Evolutionary conservation across 2,113 vertebrate species (phyloP).

Genomic region (Dicaeum eximium): DNA sequence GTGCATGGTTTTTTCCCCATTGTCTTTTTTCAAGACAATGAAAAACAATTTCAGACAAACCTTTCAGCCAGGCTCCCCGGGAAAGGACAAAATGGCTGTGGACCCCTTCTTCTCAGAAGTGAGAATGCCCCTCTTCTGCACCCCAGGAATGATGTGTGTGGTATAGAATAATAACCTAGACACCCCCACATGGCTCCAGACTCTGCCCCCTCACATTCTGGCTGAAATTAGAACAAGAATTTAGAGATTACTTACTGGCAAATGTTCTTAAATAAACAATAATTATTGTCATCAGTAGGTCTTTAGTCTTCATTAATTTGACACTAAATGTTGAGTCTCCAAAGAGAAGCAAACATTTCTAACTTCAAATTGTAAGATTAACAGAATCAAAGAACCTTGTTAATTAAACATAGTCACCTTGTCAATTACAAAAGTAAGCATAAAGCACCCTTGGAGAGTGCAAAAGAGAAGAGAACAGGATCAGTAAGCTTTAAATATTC

Average conservation of each 20-base stretch:
- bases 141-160: neutral
- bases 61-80: neutral
- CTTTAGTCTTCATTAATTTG: neutral
- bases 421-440: neutral
- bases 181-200: neutral
- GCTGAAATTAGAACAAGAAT: neutral
- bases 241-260: neutral
- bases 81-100: neutral
- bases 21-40: neutral
- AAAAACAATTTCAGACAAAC: neutral
- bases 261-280: neutral
- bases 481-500: neutral
- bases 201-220: neutral
- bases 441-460: neutral
- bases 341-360: neutral
- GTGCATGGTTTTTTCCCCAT: fast-evolving
- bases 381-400: neutral
- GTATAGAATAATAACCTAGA: neutral
- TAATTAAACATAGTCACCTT: slow-evolving; percentile 13
- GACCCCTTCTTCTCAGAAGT: neutral
- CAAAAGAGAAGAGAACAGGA: neutral
- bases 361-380: neutral
- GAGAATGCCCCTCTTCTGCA: neutral
- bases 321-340: neutral
- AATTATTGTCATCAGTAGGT: neutral